A percentile compares a stretch with the other conserved stretches of the same genome.
Evolutionary conservation across 2,113 vertebrate genomes (phyloP).

Genomic region (Naja naja): DNA sequence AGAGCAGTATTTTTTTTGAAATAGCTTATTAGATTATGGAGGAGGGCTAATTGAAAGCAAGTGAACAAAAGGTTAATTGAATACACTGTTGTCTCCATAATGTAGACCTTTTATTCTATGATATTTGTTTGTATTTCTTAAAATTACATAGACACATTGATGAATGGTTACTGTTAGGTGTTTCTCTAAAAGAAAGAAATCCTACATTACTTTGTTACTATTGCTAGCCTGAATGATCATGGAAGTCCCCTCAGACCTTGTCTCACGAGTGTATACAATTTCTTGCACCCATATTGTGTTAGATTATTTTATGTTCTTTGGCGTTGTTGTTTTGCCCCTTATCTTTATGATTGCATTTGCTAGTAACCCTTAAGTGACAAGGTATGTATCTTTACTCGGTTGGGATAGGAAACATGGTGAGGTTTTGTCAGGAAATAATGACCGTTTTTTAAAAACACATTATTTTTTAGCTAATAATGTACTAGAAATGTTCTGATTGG

Average conservation of each 20-base stretch:
- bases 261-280: background rate
- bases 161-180: background rate
- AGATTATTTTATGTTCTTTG: background rate
- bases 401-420: background rate
- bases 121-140: background rate
- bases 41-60: background rate
- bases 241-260: background rate
- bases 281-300: background rate
- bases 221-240: background rate
- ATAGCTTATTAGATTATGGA: background rate
- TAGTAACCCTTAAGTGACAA: background rate
- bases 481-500: background rate
- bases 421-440: background rate
- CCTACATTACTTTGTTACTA: background rate
- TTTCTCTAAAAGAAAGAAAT: background rate
- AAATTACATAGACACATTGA: background rate
- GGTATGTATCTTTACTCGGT: background rate
- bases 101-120: background rate
- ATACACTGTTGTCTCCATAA: background rate
- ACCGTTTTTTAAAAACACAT: background rate
- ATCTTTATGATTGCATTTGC: background rate
- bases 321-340: no score
- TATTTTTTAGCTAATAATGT: background rate
- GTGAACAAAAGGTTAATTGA: background rate
- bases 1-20: background rate